Evolutionary conservation across 2,888 invertebrate genomes (phyloP).

Genomic region (Leptothorax acervorum): DNA sequence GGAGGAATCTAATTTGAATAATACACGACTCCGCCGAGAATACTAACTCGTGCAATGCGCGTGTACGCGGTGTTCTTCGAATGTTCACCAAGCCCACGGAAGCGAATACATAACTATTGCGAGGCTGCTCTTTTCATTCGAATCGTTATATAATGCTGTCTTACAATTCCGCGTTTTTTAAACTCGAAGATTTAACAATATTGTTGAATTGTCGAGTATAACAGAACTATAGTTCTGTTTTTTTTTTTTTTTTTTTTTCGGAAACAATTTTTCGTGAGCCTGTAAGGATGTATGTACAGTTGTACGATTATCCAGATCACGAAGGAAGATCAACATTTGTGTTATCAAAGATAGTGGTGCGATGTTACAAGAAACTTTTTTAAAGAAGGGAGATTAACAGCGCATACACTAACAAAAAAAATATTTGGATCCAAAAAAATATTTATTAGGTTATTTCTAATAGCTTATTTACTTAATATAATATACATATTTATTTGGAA

Average conservation of each 20-base stretch:
- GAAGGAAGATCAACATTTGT: neutral
- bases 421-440: too few species aligned
- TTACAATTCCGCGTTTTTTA: neutral
- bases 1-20: conserved; percentile 82
- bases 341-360: neutral
- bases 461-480: too few species aligned
- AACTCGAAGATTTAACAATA: neutral
- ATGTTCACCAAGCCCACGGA: conserved; percentile 10
- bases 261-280: neutral
- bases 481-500: too few species aligned
- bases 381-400: neutral
- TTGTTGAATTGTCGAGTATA: too few species aligned
- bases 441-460: too few species aligned
- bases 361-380: neutral
- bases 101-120: neutral
- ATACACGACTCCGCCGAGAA: conserved; percentile 72
- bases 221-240: too few species aligned
- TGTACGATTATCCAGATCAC: neutral
- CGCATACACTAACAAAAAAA: too few species aligned
- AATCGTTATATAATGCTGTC: neutral
- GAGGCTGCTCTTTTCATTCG: neutral
- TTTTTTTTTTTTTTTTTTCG: neutral
- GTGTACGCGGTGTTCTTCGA: conserved; percentile 15
- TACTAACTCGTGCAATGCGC: conserved; percentile 38
- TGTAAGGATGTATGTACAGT: neutral